Base-by-base conservation (phyloP, 2,888 invertebrate genomes). In the Eupsilia transversa region DNA sequence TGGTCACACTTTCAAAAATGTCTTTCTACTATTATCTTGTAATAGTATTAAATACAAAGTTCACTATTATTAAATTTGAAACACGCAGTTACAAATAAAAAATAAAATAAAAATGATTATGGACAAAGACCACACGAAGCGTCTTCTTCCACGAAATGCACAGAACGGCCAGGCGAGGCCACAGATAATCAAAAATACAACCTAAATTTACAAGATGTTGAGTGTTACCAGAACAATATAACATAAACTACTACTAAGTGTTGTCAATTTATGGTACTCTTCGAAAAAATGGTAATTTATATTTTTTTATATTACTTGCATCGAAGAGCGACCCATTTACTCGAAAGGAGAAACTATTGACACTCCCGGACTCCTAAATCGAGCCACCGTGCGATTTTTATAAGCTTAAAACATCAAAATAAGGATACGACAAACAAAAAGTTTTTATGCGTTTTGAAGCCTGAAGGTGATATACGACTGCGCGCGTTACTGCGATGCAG, bases 81-180 rank as follows among this genome's bases (percentile, higher is more conserved):
- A 90, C 91, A 90, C 91, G 87, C 88, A 84, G 90, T 91, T 90
- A 86, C 87, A 93, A 94, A 91, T 93, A 94, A 94, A 91, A 93
- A 92, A 94, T 94, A 94, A 95, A 94, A 94, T 92, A 94, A 95
- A 96, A 95, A 92, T 92, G 88, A 88, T 87, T 89, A 86, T 90
- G 93, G 92, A 95, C 93, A 94, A 95, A 94, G 93, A 94, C 91
- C 91, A 93, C 91, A 92, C 90, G 91, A 85, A 91, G 94, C 93
- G 94, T 94, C 94, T 92, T 93, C 92, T 94, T 94, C 94, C 94
- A 93, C 92, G 93, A 93, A 93, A 92, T 90, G 92, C 90, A 89
- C 86, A 84, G 86, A 86, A 79, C 82, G 77, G 46, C 46, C 17
- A 43, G 17, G 46, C 46, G 4, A 43, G 17, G 73, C 78, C 72